Evolutionary conservation across 2,888 invertebrate genomes (phyloP).

Genomic region (Spodoptera littoralis): DNA sequence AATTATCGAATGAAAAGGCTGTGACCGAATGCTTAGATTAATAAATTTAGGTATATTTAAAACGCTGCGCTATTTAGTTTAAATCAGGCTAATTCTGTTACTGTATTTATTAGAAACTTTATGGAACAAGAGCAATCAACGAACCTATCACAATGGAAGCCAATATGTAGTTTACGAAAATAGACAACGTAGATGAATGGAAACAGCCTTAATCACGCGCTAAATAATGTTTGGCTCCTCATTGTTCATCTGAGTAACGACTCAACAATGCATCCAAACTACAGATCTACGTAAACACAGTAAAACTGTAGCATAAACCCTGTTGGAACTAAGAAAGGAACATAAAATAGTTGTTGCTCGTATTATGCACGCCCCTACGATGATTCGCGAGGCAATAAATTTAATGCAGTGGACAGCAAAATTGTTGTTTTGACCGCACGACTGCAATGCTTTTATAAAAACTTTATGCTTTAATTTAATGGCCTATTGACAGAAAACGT

Average conservation of each 20-base stretch:
- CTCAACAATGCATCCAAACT: slow-evolving; percentile 30
- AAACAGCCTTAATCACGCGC: slow-evolving; percentile 18
- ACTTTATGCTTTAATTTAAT: slow-evolving; percentile 70
- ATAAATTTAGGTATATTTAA: too few species aligned
- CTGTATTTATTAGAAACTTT: neutral
- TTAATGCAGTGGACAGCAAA: slow-evolving; percentile 85
- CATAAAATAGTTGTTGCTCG: slow-evolving; percentile 82
- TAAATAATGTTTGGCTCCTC: slow-evolving; percentile 36
- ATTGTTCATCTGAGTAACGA: slow-evolving; percentile 21
- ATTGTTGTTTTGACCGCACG: slow-evolving; percentile 86
- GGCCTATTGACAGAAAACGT: slow-evolving; percentile 73
- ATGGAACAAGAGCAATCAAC: too few species aligned
- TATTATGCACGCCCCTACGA: slow-evolving; percentile 87
- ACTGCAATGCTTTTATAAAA: slow-evolving; percentile 74
- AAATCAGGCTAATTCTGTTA: neutral
- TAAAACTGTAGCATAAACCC: slow-evolving; percentile 72
- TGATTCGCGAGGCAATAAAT: slow-evolving; percentile 85
- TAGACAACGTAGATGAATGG: slow-evolving; percentile 14
- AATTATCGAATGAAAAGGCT: neutral
- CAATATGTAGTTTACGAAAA: slow-evolving; percentile 9
- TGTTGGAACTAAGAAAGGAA: slow-evolving; percentile 75
- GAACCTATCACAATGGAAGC: neutral
- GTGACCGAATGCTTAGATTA: slow-evolving; percentile 9
- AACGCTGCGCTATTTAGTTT: slow-evolving; percentile 3
- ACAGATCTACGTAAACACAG: slow-evolving; percentile 59